These are phyloP conservation scores for Polypedilum vanderplanki DNA, from an alignment of 1,140 invertebrate species.

Conservation along the genomic window DNA sequence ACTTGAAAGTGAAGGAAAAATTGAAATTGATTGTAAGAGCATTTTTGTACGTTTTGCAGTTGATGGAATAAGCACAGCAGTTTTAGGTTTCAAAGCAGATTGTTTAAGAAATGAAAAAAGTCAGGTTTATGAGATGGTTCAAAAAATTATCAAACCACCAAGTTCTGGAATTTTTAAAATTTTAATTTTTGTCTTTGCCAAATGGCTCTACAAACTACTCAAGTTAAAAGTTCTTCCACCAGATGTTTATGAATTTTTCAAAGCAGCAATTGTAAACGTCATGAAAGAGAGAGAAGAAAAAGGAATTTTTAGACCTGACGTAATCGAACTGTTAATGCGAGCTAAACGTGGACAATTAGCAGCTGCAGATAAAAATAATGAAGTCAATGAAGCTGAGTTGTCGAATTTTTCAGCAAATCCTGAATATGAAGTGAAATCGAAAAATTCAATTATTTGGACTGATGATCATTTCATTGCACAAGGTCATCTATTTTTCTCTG, in stretches of 20 bases:
- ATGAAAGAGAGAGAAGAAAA: slow-evolving; percentile 35
- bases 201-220: slow-evolving; percentile 11
- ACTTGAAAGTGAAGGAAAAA: not conserved
- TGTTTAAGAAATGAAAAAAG: slow-evolving; percentile 38
- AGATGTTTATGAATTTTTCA: slow-evolving; percentile 36
- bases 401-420: not conserved
- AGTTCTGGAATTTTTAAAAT: not conserved
- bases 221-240: slow-evolving; percentile 1
- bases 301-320: slow-evolving; percentile 36
- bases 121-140: not conserved
- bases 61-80: slow-evolving; percentile 47
- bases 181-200: not conserved
- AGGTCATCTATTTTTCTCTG: slow-evolving; percentile 48
- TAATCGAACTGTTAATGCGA: slow-evolving; percentile 42
- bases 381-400: slow-evolving; percentile 28
- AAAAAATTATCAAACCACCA: not conserved
- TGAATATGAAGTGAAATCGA: not conserved
- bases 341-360: slow-evolving; percentile 33
- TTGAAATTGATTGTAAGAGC: slow-evolving; percentile 43
- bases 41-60: slow-evolving; percentile 45
- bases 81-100: slow-evolving; percentile 45
- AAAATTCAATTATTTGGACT: slow-evolving; percentile 39
- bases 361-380: slow-evolving; percentile 32
- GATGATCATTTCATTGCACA: slow-evolving; percentile 49
- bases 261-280: slow-evolving; percentile 33